phyloP scores from a whole-genome alignment of 2,888 invertebrate genomes.

The Drosophila lacicola region DNA sequence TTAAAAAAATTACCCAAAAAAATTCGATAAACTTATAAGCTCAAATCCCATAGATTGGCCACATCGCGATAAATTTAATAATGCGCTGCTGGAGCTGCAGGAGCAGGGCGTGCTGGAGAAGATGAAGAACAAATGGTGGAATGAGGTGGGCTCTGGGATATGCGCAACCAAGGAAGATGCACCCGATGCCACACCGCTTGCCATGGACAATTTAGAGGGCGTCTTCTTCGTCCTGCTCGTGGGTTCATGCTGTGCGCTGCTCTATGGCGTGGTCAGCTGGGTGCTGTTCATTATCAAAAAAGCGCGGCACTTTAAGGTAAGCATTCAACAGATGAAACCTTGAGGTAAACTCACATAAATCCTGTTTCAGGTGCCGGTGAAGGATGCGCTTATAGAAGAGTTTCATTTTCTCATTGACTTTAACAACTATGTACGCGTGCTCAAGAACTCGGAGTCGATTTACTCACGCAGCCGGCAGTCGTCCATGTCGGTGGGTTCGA shows the following conservation, averaged over 20 bases:
- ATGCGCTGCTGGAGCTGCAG: conserved; percentile 93
- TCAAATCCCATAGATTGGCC: conserved; percentile 78
- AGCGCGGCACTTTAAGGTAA: conserved; percentile 81
- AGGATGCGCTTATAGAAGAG: conserved; percentile 89
- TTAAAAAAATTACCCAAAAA: not conserved
- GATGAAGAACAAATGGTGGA: conserved; percentile 96
- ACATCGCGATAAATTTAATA: conserved; percentile 91
- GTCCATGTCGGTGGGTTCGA: conserved; percentile 78
- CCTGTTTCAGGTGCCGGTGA: conserved; percentile 87
- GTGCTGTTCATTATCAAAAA: conserved; percentile 76
- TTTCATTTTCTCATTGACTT: conserved; percentile 90
- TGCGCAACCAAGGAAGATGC: conserved; percentile 86
- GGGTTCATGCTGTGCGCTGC: conserved; percentile 84
- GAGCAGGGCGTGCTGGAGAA: conserved; percentile 91
- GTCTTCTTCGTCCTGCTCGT: conserved; percentile 87
- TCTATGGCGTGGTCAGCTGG: conserved; percentile 82
- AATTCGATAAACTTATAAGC: not conserved
- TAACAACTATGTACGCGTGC: conserved; percentile 89
- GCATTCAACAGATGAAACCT: not conserved
- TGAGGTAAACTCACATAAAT: not conserved
- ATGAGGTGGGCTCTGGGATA: conserved; percentile 91
- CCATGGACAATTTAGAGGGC: conserved; percentile 88
- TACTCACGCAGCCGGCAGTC: conserved; percentile 83
- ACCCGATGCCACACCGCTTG: conserved; percentile 85
- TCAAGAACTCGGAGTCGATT: conserved; percentile 86